Evolutionary conservation across 2,888 invertebrate species (phyloP).

Genomic region (Athripsodes cinereus): DNA sequence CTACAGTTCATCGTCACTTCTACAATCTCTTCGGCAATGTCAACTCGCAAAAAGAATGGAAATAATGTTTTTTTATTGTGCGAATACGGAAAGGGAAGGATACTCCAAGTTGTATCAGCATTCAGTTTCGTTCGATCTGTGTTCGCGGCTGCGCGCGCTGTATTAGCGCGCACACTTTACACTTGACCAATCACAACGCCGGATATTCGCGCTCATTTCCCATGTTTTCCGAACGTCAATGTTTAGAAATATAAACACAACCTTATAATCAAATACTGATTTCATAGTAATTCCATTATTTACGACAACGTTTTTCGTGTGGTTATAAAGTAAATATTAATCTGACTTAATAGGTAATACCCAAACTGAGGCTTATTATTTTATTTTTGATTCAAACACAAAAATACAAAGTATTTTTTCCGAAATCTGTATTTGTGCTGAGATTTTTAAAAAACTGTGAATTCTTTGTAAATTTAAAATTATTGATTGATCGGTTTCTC

Average conservation of each 20-base stretch:
- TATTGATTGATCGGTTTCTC: too few species aligned
- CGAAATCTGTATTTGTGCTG: too few species aligned
- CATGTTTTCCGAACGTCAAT: slow-evolving; percentile 9
- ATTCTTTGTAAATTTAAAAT: too few species aligned
- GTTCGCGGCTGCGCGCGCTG: slow-evolving; percentile 21
- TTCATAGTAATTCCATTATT: too few species aligned
- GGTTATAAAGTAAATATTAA: too few species aligned
- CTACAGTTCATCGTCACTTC: not conserved
- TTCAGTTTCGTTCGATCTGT: slow-evolving; percentile 25
- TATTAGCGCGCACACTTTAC: slow-evolving; percentile 7
- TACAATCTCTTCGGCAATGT: not conserved
- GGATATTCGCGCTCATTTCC: slow-evolving; percentile 10
- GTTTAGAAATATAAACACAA: not conserved
- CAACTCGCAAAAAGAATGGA: slow-evolving; percentile 10
- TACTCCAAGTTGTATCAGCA: slow-evolving; percentile 11
- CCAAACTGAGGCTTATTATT: too few species aligned
- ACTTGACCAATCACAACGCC: slow-evolving; percentile 8
- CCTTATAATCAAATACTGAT: too few species aligned
- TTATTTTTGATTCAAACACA: too few species aligned
- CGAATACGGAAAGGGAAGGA: slow-evolving; percentile 11
- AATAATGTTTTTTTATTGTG: not conserved
- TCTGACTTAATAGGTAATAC: too few species aligned
- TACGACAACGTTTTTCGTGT: too few species aligned
- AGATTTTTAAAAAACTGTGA: too few species aligned
- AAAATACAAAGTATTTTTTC: too few species aligned